Conservation (phyloP, 2,113 vertebrate species). For the Thunnus thynnus region DNA sequence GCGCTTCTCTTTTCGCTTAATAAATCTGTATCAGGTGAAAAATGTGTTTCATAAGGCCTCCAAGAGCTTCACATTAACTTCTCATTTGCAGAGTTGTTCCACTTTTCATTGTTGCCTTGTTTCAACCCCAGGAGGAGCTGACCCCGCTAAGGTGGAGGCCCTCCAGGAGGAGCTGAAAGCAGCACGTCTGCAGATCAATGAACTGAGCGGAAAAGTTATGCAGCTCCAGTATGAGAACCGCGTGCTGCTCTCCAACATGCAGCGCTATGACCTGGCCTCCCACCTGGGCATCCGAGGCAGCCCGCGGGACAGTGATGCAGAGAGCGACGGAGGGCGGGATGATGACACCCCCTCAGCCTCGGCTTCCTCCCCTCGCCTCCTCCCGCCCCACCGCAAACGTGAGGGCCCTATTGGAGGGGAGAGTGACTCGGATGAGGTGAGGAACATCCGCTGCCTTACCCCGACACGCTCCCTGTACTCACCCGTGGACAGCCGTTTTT, state of each 20-base stretch:
- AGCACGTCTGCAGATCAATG: slow-evolving; percentile 96
- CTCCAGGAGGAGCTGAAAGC: slow-evolving; percentile 97
- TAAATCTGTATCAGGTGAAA: slow-evolving; percentile 19
- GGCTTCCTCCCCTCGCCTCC: slow-evolving; percentile 80
- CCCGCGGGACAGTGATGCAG: slow-evolving; percentile 95
- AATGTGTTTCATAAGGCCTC: slow-evolving; percentile 5
- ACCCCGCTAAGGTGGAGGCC: slow-evolving; percentile 90
- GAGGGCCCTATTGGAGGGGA: slow-evolving; percentile 97
- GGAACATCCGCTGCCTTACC: slow-evolving; percentile 96
- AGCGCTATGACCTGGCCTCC: slow-evolving; percentile 98
- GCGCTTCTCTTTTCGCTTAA: not conserved
- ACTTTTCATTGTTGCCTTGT: slow-evolving; percentile 50
- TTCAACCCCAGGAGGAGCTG: slow-evolving; percentile 71
- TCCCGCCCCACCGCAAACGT: slow-evolving; percentile 95
- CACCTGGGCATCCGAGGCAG: slow-evolving; percentile 95
- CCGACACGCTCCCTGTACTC: slow-evolving; percentile 94
- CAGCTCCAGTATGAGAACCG: slow-evolving; percentile 99
- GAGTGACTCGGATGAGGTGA: slow-evolving; percentile 96
- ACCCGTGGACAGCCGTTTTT: slow-evolving; percentile 88
- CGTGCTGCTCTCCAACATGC: slow-evolving; percentile 98
- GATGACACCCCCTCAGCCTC: slow-evolving; percentile 85
- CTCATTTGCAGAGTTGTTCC: slow-evolving; percentile 45
- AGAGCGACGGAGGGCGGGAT: slow-evolving; percentile 94
- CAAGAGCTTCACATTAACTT: slow-evolving; percentile 27
- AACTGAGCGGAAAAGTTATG: slow-evolving; percentile 98